Evolutionary conservation across 2,888 invertebrate genomes (phyloP).

Genomic region (Anthrax anthrax): DNA sequence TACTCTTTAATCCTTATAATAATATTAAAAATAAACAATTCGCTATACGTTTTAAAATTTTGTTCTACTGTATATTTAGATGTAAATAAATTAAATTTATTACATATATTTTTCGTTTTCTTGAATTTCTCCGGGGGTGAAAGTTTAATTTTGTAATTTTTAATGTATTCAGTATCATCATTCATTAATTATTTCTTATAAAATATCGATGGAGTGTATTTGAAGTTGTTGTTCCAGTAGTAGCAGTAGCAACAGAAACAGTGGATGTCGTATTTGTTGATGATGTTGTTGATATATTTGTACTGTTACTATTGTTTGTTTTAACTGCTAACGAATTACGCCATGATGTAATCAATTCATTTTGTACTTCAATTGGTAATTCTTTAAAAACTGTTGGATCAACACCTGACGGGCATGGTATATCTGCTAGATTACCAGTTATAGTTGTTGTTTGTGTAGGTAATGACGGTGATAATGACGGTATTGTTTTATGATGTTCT

Average conservation of each 20-base stretch:
- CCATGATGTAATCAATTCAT: conserved; percentile 58
- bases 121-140: too few species aligned
- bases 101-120: too few species aligned
- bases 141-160: too few species aligned
- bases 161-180: too few species aligned
- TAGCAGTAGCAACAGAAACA: conserved; percentile 3
- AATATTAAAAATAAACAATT: too few species aligned
- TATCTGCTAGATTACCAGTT: conserved; percentile 21
- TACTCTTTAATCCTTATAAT: too few species aligned
- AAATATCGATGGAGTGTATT: conserved; percentile 56
- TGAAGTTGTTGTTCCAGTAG: conserved; percentile 23
- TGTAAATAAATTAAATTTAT: too few species aligned
- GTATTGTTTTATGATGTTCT: background rate
- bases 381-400: conserved; percentile 56
- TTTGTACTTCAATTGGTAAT: conserved; percentile 55
- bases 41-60: too few species aligned
- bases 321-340: conserved; percentile 21
- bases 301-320: conserved; percentile 12
- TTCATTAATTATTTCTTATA: conserved; percentile 45
- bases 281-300: conserved; percentile 8
- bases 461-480: background rate
- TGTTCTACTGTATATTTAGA: too few species aligned
- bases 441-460: conserved; percentile 11
- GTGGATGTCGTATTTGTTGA: conserved; percentile 15
- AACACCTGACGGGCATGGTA: conserved; percentile 49